phyloP scores from a whole-genome alignment of 2,113 vertebrate species.

The Patagioenas fasciata region DNA sequence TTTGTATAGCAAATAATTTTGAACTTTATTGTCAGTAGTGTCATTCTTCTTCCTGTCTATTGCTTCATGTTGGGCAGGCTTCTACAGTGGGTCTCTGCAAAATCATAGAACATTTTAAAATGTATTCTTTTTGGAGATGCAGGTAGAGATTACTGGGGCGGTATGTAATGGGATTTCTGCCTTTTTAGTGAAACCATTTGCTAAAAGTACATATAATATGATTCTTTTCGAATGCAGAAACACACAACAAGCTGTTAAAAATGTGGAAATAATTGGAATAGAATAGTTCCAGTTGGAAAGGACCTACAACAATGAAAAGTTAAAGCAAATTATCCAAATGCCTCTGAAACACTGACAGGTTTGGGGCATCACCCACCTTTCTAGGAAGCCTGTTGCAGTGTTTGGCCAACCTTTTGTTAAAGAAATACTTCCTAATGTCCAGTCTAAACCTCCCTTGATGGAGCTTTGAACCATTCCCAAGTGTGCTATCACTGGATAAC shows the following conservation, averaged over 20 bases:
- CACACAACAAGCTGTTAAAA: not conserved
- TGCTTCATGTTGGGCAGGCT: not conserved
- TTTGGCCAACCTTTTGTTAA: not conserved
- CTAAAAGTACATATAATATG: not conserved
- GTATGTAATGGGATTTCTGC: not conserved
- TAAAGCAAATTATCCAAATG: not conserved
- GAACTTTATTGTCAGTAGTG: not conserved
- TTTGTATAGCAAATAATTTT: not conserved
- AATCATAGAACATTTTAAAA: not conserved
- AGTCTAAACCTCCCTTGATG: not conserved
- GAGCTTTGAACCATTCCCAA: not conserved
- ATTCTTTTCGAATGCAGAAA: not conserved
- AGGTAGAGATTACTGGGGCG: not conserved
- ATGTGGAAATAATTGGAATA: not conserved
- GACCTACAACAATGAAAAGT: not conserved
- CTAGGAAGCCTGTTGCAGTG: not conserved
- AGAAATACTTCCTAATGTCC: not conserved
- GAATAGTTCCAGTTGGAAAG: not conserved
- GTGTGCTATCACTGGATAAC: rapidly evolving
- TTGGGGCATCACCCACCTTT: rapidly evolving
- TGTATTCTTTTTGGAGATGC: not conserved
- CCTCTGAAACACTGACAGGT: not conserved
- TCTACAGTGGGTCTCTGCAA: not conserved
- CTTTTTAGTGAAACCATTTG: not conserved
- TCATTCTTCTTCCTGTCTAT: not conserved